These are phyloP conservation scores for Limnephilus rhombicus DNA, from an alignment of 2,888 invertebrate species.

Conservation along the genomic window DNA sequence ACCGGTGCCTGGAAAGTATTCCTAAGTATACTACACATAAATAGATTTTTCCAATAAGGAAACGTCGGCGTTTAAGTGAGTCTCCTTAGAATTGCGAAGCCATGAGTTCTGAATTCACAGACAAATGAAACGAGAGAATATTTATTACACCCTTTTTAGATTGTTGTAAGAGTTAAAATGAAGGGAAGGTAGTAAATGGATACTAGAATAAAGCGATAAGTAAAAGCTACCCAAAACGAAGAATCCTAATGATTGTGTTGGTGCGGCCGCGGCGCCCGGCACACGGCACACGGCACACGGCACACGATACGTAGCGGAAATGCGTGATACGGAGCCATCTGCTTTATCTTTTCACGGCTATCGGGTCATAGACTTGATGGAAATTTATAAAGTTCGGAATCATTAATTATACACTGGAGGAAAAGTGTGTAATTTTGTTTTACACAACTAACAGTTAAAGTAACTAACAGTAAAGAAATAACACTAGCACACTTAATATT, in stretches of 20 bases:
- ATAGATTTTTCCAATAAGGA: neutral
- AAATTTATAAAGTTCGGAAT: constrained; percentile 66
- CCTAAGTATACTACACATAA: neutral
- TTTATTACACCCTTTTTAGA: neutral
- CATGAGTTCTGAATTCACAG: constrained; percentile 2
- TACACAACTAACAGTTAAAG: constrained; percentile 8
- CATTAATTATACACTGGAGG: constrained; percentile 64
- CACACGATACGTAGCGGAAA: constrained; percentile 49
- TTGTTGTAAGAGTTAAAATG: neutral
- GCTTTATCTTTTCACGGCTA: constrained; percentile 65
- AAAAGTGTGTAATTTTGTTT: constrained; percentile 61
- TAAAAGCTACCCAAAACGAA: constrained; percentile 13
- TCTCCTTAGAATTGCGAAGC: neutral
- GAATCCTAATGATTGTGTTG: constrained; percentile 29
- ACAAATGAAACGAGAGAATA: constrained; percentile 18
- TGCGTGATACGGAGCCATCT: constrained; percentile 64
- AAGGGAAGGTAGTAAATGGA: neutral
- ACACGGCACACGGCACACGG: constrained; percentile 25
- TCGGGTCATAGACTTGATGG: constrained; percentile 64
- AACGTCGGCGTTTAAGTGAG: neutral
- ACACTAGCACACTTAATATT: neutral
- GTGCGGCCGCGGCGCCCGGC: neutral
- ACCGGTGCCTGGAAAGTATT: neutral
- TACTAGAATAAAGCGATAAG: neutral
- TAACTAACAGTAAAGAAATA: neutral